Base-by-base conservation (phyloP, 2,797 vertebrate genomes). In the Carapus acus region DNA sequence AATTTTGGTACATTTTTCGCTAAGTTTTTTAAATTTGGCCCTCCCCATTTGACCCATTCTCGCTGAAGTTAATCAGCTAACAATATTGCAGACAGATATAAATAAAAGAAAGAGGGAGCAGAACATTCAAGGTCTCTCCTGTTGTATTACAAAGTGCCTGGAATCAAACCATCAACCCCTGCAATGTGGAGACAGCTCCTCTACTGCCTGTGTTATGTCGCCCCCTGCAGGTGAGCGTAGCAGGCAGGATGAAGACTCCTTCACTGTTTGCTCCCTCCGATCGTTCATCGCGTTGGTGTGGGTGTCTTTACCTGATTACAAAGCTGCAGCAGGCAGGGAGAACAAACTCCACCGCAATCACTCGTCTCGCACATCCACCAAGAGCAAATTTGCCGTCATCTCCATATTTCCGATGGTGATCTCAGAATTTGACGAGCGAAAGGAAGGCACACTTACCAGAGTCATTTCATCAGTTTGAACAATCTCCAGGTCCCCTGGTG, bases 381-480 rank as follows among this genome's bases (percentile, higher is more conserved):
- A 45, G 61, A 79, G 62, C 69, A 74, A 63, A 76, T 72, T 63
- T 62, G 58, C 68, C 69, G 55, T 44, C 46, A 78, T 80, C 80
- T 81, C 57, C 75, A 77, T 77, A 65, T 62, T 62, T 47, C 54
- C 68, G 65, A 79, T 80, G 65, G 64, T 54, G 71, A 73, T 78
- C 71, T 53, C 45, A 49, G 39, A 67, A 65, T 74, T 50, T 67
- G 71, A 80, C 67, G 59, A 74, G 62, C 60, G 59, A 71, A 73
- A 74, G 37, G 41, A 54, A 62, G 22, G 23, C 38, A 54, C 56
- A 67, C 65, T 70, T 38, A 54, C 38, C 47, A 43, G 18, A 68
- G 62, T 22, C 62, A 42, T 46, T 71, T 74, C 77, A 78, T 84
- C 78, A 79, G 74, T 81, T 83, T 78, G 70, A 70, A 74, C 76